These are phyloP conservation scores for Macrosteles quadrilineatus DNA, from an alignment of 1,140 invertebrate genomes.

Conservation along the genomic window DNA sequence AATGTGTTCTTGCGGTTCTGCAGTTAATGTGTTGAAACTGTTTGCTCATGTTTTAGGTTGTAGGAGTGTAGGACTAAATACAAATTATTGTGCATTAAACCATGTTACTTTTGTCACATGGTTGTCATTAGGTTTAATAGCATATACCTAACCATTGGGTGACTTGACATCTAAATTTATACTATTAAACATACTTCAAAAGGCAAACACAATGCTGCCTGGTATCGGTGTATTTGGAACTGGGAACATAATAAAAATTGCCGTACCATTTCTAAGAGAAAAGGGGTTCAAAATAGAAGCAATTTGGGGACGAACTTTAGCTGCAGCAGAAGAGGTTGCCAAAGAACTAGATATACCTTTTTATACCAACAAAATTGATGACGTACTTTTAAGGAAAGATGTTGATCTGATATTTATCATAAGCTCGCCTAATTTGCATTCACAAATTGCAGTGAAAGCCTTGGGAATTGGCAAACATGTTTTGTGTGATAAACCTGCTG, in stretches of 20 bases:
- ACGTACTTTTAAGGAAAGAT: conserved; percentile 88
- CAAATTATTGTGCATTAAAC: no score
- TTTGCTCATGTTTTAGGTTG: no score
- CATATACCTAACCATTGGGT: no score
- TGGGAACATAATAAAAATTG: conserved; percentile 80
- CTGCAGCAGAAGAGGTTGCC: conserved; percentile 78
- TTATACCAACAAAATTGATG: conserved; percentile 91
- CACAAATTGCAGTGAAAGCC: conserved; percentile 95
- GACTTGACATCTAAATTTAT: no score
- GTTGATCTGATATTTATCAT: conserved; percentile 94
- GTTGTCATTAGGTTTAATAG: no score
- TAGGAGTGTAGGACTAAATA: no score
- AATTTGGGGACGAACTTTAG: conserved; percentile 84
- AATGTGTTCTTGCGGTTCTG: no score
- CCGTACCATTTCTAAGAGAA: conserved; percentile 87
- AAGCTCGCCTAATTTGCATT: conserved; percentile 91
- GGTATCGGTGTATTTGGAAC: conserved; percentile 96
- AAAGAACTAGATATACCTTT: conserved; percentile 85
- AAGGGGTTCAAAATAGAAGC: conserved; percentile 92
- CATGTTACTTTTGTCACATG: no score
- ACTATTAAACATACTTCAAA: no score
- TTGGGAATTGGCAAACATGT: conserved; percentile 97
- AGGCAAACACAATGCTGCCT: conserved; percentile 62
- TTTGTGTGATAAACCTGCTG: conserved; percentile 90
- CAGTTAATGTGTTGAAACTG: no score